Conservation (phyloP, 2,797 vertebrate genomes). For the Crenuchus spilurus region DNA sequence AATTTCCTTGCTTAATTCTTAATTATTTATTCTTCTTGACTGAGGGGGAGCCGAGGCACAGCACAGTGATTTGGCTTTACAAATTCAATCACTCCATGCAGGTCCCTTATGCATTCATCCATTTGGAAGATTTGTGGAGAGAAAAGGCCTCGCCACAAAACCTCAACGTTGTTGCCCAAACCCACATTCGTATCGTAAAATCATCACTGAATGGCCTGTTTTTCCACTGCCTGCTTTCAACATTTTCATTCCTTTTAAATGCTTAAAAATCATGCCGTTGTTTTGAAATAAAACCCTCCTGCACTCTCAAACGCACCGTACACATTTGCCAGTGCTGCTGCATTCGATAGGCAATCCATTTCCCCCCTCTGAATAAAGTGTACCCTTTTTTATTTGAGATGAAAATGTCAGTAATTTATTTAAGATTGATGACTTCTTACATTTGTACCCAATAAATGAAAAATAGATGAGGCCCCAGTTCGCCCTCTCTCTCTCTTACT, state of each 20-base stretch:
- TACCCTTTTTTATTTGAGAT: slow-evolving; percentile 88
- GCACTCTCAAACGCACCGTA: slow-evolving; percentile 73
- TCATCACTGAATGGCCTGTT: slow-evolving; percentile 31
- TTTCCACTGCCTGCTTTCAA: slow-evolving; percentile 43
- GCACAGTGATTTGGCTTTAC: slow-evolving; percentile 1
- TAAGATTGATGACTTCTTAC: slow-evolving; percentile 85
- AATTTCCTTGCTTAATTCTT: slow-evolving; percentile 31
- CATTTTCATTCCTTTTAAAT: slow-evolving; percentile 62
- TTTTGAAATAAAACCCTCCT: slow-evolving; percentile 67
- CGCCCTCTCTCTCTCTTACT: slow-evolving; percentile 27
- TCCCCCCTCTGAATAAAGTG: slow-evolving; percentile 84
- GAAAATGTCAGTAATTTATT: slow-evolving; percentile 90
- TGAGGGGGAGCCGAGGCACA: background rate
- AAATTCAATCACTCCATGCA: background rate
- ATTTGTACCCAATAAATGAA: slow-evolving; percentile 87
- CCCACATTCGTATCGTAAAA: background rate
- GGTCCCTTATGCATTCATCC: background rate
- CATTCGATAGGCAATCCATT: slow-evolving; percentile 80
- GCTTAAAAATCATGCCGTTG: slow-evolving; percentile 74
- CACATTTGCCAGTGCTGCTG: slow-evolving; percentile 75
- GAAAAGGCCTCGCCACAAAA: slow-evolving; percentile 11
- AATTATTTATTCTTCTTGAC: slow-evolving; percentile 5
- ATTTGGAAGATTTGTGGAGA: background rate
- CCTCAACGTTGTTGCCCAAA: background rate
- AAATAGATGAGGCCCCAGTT: slow-evolving; percentile 87